Conservation (phyloP, 2,113 vertebrate genomes). For the Calonectris borealis region DNA sequence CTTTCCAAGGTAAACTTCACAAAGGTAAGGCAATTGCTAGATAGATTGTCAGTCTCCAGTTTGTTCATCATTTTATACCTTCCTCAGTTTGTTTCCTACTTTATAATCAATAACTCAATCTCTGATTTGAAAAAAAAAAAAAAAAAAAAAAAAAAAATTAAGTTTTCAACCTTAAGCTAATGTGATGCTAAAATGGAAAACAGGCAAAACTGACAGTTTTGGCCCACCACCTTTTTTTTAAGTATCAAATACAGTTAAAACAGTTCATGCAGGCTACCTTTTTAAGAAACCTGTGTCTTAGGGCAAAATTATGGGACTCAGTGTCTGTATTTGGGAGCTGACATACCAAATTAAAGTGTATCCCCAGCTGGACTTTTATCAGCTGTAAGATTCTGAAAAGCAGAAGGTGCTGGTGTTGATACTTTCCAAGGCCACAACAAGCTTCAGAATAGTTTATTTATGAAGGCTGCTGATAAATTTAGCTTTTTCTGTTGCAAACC, state of each 20-base stretch:
- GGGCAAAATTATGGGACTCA: background rate
- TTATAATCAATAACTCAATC: background rate
- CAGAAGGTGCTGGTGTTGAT: background rate
- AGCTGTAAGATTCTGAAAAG: background rate
- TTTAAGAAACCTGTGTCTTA: background rate
- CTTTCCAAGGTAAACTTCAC: background rate
- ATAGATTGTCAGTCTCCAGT: background rate
- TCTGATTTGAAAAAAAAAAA: background rate
- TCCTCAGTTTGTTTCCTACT: background rate
- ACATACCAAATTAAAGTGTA: background rate
- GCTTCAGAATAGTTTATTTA: background rate
- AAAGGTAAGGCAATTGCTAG: background rate
- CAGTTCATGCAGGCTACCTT: background rate
- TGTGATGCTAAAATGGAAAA: background rate
- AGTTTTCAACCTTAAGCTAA: background rate
- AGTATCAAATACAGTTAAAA: background rate
- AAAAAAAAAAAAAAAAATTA: too few species aligned
- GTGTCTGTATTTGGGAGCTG: background rate
- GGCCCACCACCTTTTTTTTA: background rate
- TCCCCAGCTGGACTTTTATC: background rate
- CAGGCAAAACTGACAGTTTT: background rate
- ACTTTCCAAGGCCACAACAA: background rate
- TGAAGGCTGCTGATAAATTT: background rate
- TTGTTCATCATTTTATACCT: background rate
- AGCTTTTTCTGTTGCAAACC: background rate